These are phyloP conservation scores for Mamestra configurata DNA, from an alignment of 1,140 invertebrate species.

Conservation along the genomic window DNA sequence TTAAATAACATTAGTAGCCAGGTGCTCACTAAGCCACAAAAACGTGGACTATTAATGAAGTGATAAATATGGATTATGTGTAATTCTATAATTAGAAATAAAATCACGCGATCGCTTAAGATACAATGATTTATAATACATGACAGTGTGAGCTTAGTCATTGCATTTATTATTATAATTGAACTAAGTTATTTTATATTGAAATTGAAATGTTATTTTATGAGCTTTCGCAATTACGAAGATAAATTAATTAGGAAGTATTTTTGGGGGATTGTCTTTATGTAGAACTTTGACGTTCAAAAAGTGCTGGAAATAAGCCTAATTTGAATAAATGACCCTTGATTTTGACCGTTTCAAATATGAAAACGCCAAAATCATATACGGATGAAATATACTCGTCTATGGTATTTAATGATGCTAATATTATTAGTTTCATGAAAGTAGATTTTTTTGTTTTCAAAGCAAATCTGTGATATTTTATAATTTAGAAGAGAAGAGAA, in stretches of 20 bases:
- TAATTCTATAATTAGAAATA: conserved; percentile 21
- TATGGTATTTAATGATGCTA: no score
- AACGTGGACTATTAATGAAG: conserved; percentile 24
- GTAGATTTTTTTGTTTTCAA: no score
- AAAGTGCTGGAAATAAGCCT: no score
- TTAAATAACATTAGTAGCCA: not conserved
- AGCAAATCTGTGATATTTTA: no score
- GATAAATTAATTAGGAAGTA: not conserved
- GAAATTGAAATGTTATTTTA: not conserved
- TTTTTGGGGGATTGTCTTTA: no score
- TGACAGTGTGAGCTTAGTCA: not conserved
- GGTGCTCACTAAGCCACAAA: not conserved
- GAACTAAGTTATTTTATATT: conserved; percentile 16
- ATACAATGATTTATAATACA: conserved; percentile 9
- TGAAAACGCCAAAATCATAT: no score
- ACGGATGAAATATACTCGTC: no score
- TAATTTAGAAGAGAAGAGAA: no score
- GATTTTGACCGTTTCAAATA: no score
- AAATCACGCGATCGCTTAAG: conserved; percentile 22
- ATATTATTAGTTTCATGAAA: no score
- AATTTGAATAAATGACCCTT: no score
- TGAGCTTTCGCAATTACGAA: not conserved
- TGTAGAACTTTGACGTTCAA: no score
- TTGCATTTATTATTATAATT: conserved; percentile 9
- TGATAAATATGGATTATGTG: conserved; percentile 23